Percentiles rank a stretch among this genome's conserved stretches.
phyloP scores from a whole-genome alignment of 2,888 invertebrate genomes.

The Drosophila atripex region DNA sequence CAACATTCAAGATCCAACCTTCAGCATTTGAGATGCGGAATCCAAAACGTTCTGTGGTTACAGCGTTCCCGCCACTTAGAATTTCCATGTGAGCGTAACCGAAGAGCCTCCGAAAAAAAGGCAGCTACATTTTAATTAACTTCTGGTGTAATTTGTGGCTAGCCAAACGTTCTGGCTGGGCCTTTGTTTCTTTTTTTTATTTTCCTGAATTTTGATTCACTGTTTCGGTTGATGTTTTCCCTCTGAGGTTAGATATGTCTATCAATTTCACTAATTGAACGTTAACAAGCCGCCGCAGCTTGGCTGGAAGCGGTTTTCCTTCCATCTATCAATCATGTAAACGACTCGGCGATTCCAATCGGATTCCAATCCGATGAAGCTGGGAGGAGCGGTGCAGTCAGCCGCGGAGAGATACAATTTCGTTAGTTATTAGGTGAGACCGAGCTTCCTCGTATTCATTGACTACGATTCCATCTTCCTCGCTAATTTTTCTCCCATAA shows the following conservation, averaged over 20 bases:
- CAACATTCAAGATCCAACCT: not conserved
- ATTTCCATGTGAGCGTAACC: slow-evolving; percentile 68
- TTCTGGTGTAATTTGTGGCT: slow-evolving; percentile 60
- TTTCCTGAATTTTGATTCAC: slow-evolving; percentile 24
- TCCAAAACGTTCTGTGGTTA: slow-evolving; percentile 42
- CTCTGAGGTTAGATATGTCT: slow-evolving; percentile 61
- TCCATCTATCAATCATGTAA: slow-evolving; percentile 69
- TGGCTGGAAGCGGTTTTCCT: slow-evolving; percentile 53
- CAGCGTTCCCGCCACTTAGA: slow-evolving; percentile 36
- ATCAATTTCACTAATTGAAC: slow-evolving; percentile 79
- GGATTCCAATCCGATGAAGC: slow-evolving; percentile 8
- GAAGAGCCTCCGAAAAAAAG: slow-evolving; percentile 28
- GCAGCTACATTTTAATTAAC: slow-evolving; percentile 70
- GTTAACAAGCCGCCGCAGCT: slow-evolving; percentile 68
- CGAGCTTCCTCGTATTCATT: slow-evolving; percentile 14
- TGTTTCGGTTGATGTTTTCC: slow-evolving; percentile 24
- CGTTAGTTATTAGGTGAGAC: slow-evolving; percentile 51
- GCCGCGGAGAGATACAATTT: slow-evolving; percentile 21
- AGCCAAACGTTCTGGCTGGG: slow-evolving; percentile 44
- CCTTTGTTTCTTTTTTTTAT: slow-evolving; percentile 26
- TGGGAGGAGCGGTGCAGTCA: slow-evolving; percentile 5
- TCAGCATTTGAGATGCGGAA: slow-evolving; percentile 9
- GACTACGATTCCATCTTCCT: slow-evolving; percentile 16
- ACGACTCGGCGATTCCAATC: slow-evolving; percentile 40
- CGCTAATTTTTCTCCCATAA: slow-evolving; percentile 45